A percentile compares a stretch with the other conserved stretches of the same genome.
Conservation (phyloP, 1,140 invertebrate genomes). For the Cyrtorhinus lividipennis region DNA sequence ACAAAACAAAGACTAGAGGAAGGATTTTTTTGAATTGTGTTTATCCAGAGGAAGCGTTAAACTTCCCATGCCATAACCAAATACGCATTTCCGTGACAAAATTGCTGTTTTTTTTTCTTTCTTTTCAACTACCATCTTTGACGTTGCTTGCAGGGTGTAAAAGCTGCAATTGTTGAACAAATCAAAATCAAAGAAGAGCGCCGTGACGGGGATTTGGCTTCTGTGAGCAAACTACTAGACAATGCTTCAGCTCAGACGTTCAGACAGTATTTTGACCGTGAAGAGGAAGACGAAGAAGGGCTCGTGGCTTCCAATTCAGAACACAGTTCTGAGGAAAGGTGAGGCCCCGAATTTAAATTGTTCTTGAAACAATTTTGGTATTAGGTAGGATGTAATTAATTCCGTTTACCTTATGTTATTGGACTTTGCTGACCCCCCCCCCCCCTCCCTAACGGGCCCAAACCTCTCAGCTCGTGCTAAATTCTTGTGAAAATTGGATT, state of each 20-base stretch:
- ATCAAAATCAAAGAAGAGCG: slow-evolving; percentile 22
- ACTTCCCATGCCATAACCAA: too few species aligned
- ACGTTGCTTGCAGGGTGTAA: slow-evolving; percentile 24
- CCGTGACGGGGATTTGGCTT: slow-evolving; percentile 45
- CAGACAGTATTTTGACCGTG: slow-evolving; percentile 33
- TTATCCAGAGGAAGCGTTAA: too few species aligned
- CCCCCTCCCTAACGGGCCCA: too few species aligned
- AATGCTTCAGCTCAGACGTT: slow-evolving; percentile 62
- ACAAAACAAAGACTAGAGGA: too few species aligned
- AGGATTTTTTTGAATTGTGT: too few species aligned
- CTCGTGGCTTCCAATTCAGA: slow-evolving; percentile 52
- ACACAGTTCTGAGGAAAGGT: slow-evolving; percentile 62
- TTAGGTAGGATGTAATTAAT: too few species aligned
- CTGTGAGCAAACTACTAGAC: slow-evolving; percentile 59
- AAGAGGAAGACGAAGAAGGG: slow-evolving; percentile 57
- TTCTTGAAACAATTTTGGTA: too few species aligned
- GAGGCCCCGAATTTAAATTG: too few species aligned
- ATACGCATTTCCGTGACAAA: neutral
- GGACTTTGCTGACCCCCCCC: too few species aligned
- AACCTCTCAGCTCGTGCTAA: too few species aligned
- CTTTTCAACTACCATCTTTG: neutral
- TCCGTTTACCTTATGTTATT: too few species aligned
- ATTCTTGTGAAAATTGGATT: too few species aligned
- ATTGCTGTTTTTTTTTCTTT: neutral
- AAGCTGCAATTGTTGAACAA: slow-evolving; percentile 19